Evolutionary conservation across 1,140 invertebrate species (phyloP), one percentile per base, ranked within the genome.

Genomic region (Heterodera schachtii): DNA sequence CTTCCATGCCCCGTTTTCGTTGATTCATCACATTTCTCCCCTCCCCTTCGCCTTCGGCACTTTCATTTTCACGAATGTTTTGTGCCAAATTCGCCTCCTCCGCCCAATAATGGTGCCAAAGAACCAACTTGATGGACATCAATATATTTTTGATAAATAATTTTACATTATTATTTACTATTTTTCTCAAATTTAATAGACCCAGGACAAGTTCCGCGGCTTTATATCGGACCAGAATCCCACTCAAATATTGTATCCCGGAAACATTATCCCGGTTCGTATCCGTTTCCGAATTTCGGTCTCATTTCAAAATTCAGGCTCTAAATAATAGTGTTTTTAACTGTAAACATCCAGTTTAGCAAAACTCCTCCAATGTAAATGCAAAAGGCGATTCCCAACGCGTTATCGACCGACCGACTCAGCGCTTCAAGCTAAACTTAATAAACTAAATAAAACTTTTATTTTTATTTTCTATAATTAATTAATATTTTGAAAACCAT

Each of bases 31-130:
- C 16, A 21, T 64, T 64, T 64, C 57, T 64, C 11, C 19, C 11
- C 57, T 7, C 52, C 16, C 52, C 52, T 52, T 1, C 57, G 16
- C 19, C 16, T 2, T 64, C 16, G 49, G 49, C 49, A 64, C 19
- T 64, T 52, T 16, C 52, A 64, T 64, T 64, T 19, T 5, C 57
- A 19, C 57, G 52, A 52, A 8, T 13, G 57, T 16, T 64, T 64
- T 64, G 57, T 64, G 57, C 16, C 57, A 4, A 80, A 47, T 44
- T 41, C 31, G 43, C n/a, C 75, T 86, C 86, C 21, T 81, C 74
- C 41, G 79, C 80, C 87, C 87, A 88, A 78, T 88, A 88, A 76
- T 87, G 80, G 67, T 88, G 87, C 87, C 87, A 88, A 6, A 88
- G 80, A 67, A 89, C 76, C 60, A 78, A 70, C 66, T 71, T 64